Percentiles rank a stretch among this genome's conserved stretches.
Evolutionary conservation across 2,113 vertebrate species (phyloP).

Genomic region (Eurystomus gularis): DNA sequence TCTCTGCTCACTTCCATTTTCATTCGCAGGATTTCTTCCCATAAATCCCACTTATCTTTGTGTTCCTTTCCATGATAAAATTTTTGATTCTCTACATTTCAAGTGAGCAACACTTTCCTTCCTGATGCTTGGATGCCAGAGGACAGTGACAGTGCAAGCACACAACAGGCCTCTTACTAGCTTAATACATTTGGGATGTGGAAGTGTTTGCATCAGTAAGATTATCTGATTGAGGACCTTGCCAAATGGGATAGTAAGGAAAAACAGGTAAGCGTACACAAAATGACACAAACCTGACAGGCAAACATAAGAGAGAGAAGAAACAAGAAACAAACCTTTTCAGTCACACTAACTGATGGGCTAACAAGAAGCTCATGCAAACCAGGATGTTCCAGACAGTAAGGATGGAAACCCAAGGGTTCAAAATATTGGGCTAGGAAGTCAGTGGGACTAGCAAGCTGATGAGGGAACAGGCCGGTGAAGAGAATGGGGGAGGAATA

Average conservation of each 20-base stretch:
- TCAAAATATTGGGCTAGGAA: accelerated
- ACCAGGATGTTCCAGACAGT: neutral
- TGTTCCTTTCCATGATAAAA: neutral
- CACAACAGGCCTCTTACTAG: neutral
- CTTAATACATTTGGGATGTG: neutral
- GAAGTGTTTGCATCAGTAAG: neutral
- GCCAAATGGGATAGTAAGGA: neutral
- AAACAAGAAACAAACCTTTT: neutral
- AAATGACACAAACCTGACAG: neutral
- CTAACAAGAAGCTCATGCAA: neutral
- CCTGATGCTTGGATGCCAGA: neutral
- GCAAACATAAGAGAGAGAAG: neutral
- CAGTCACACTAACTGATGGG: neutral
- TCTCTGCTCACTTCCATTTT: neutral
- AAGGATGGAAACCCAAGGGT: neutral
- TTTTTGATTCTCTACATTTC: neutral
- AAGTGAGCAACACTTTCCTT: neutral
- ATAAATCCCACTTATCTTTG: neutral
- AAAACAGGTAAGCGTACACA: neutral
- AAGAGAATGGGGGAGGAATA: neutral
- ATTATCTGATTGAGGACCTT: neutral
- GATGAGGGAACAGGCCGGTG: neutral
- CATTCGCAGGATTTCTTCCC: neutral
- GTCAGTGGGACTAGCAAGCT: neutral
- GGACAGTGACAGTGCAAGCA: neutral